These are phyloP conservation scores for Eristalinus sepulchralis DNA, from an alignment of 2,888 invertebrate genomes.

Conservation along the genomic window DNA sequence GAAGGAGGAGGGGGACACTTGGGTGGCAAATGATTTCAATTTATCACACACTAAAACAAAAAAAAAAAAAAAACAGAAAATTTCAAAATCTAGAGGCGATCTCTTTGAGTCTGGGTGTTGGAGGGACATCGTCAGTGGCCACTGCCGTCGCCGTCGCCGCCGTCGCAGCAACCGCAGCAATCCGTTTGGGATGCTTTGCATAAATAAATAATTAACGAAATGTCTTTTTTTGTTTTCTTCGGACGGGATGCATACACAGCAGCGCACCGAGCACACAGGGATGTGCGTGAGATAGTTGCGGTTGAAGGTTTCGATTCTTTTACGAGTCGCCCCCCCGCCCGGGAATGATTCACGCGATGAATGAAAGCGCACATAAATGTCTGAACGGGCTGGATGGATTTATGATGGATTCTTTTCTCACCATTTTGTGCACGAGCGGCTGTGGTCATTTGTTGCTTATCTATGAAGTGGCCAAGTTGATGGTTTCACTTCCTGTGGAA, in stretches of 20 bases:
- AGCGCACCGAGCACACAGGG: conserved; percentile 19
- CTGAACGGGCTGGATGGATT: background rate
- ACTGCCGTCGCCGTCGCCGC: background rate
- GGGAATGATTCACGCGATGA: background rate
- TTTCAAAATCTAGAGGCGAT: background rate
- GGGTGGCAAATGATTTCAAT: conserved; percentile 69
- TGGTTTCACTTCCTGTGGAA: background rate
- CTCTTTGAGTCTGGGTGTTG: background rate
- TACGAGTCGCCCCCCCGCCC: background rate
- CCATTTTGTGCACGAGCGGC: background rate
- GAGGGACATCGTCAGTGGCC: background rate
- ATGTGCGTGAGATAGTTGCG: conserved; percentile 43
- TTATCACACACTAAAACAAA: conserved; percentile 52
- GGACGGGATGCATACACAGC: conserved; percentile 52
- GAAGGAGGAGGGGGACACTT: conserved; percentile 56
- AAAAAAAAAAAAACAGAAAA: conserved; percentile 18
- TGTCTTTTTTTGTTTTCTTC: conserved; percentile 67
- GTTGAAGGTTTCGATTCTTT: conserved; percentile 16
- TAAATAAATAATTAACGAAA: conserved; percentile 70
- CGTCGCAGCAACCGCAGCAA: background rate
- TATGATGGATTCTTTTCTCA: background rate
- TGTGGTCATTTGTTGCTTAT: background rate
- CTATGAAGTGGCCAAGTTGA: background rate
- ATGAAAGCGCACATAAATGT: background rate
- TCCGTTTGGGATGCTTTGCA: conserved; percentile 56